Percentiles rank a stretch among this genome's conserved stretches.
Conservation (phyloP, 1,140 invertebrate species). For the Penaeus japonicus region DNA sequence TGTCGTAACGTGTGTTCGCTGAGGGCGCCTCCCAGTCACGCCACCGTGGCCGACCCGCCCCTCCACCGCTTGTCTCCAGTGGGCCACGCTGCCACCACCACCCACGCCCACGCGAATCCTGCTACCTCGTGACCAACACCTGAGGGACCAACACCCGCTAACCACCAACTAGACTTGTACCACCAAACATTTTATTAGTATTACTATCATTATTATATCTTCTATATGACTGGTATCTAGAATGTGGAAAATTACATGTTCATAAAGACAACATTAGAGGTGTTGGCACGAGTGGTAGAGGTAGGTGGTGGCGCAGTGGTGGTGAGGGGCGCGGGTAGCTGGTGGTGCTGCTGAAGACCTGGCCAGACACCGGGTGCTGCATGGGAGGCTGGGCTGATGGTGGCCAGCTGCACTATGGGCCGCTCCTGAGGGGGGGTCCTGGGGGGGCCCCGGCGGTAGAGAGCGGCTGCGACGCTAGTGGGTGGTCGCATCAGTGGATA, state of each 20-base stretch:
- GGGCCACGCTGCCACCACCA: background rate
- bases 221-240: no score
- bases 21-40: constrained; percentile 26
- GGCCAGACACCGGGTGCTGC: constrained; percentile 35
- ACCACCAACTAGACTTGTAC: constrained; percentile 28
- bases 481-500: constrained; percentile 75
- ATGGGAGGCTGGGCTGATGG: constrained; percentile 35
- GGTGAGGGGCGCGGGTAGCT: constrained; percentile 16
- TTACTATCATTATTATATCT: constrained; percentile 8
- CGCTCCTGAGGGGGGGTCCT: constrained; percentile 7
- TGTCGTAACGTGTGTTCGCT: no score
- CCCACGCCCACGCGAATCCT: background rate
- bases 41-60: constrained; percentile 22
- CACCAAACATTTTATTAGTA: background rate
- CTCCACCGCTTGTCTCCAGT: constrained; percentile 26
- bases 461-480: constrained; percentile 36
- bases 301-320: constrained; percentile 23
- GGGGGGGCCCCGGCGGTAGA: constrained; percentile 33
- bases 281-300: constrained; percentile 14
- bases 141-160: background rate
- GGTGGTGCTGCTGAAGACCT: constrained; percentile 28
- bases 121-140: constrained; percentile 27
- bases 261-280: background rate
- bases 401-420: constrained; percentile 19
- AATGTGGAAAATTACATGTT: background rate